Evolutionary conservation across 2,113 vertebrate species (phyloP), one percentile per base, ranked within the genome.

Genomic region (Aspiorhynchus laticeps): DNA sequence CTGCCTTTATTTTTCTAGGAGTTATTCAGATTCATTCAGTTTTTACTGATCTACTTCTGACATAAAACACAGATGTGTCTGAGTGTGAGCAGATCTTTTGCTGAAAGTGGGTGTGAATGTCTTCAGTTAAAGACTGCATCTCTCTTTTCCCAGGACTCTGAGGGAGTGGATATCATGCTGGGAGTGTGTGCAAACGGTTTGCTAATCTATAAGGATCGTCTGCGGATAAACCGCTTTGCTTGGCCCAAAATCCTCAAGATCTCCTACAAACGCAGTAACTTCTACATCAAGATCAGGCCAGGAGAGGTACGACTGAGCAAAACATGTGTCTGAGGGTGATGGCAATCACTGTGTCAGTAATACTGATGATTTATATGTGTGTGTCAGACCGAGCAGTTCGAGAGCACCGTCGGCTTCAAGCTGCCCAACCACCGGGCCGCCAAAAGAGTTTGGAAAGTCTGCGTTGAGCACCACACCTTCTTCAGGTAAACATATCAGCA

Each of bases 171-270:
- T 94, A 99, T 99, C 95, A 99, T 98, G 97, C 91, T 99, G 59
- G 98, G 98, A 0, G 97, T 99, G 41, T 99, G 98, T 88, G 95
- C 98, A 89, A 99, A 98, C 0, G 98, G 98, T 12, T 95, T 99
- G 73, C 93, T 99, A 88, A 98, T 99, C 93, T 99, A 99, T 94
- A 99, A 99, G 94, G 98, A 99, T 85, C 95, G 96, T 90, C 97
- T 99, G 53, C 94, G 98, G 92, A 99, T 99, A 93, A 99, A 99
- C 91, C 97, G 98, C 65, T 99, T 99, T 2, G 98, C 98, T 86
- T 99, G 98, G 98, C 98, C 98, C 65, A 99, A 99, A 95, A 99
- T 99, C 91, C 95, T 99, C 87, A 99, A 99, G 94, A 98, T 99
- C 91, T 99, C 98, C 56, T 99, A 99, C 92, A 99, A 99, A 92